Conservation (phyloP, 2,797 vertebrate genomes). For the Taenioides sp. region DNA sequence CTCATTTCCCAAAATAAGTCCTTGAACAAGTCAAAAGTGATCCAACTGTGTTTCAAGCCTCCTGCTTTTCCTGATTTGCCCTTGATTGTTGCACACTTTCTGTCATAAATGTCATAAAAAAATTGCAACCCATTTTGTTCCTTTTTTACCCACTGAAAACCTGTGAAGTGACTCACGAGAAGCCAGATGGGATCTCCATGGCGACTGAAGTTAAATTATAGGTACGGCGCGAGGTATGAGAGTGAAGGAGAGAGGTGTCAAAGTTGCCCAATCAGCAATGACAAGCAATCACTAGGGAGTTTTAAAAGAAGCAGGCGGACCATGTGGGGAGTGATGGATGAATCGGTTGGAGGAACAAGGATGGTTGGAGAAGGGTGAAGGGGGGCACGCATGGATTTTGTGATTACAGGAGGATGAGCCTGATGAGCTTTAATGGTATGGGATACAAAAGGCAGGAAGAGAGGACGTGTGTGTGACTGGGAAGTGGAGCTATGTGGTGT, state of each 20-base stretch:
- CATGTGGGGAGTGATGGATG: constrained; percentile 45
- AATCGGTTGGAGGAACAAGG: constrained; percentile 12
- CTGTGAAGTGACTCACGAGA: constrained; percentile 30
- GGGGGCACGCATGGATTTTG: constrained; percentile 39
- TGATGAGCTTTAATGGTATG: constrained; percentile 52
- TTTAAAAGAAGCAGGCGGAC: constrained; percentile 46
- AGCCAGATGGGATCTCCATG: constrained; percentile 42
- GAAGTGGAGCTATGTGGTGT: constrained; percentile 48
- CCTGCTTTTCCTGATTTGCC: constrained; percentile 14
- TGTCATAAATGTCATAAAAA: constrained; percentile 35
- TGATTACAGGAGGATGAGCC: constrained; percentile 58
- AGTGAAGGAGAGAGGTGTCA: constrained; percentile 26
- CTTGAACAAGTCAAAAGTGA: constrained; percentile 8
- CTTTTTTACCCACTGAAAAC: constrained; percentile 30
- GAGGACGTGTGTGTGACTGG: constrained; percentile 21
- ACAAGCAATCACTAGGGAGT: constrained; percentile 64
- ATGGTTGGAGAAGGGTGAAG: constrained; percentile 21
- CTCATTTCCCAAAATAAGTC: constrained; percentile 30
- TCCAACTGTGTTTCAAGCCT: constrained; percentile 22
- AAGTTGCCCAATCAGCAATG: constrained; percentile 60
- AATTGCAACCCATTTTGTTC: constrained; percentile 8
- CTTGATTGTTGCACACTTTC: constrained; percentile 22
- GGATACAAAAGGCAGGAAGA: constrained; percentile 40
- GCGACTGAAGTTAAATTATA: constrained; percentile 56
- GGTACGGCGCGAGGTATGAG: constrained; percentile 18